These are phyloP conservation scores for Oncorhynchus keta DNA, from an alignment of 2,113 vertebrate species.

Conservation along the genomic window DNA sequence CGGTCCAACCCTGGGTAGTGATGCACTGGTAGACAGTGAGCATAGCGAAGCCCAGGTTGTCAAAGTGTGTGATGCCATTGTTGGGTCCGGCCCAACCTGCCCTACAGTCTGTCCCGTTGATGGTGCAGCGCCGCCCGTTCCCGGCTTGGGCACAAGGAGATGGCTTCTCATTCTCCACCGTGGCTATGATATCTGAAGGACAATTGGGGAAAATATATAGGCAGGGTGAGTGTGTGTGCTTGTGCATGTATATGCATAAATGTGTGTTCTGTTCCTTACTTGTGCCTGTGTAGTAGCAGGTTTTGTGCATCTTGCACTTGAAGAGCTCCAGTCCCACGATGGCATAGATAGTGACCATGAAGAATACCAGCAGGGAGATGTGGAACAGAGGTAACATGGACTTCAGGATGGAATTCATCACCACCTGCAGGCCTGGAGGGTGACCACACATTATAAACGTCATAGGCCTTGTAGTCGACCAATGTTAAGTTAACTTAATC, in stretches of 20 bases:
- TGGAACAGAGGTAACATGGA: slow-evolving; percentile 90
- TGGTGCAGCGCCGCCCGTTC: slow-evolving; percentile 81
- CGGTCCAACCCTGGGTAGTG: slow-evolving; percentile 92
- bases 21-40: slow-evolving; percentile 93
- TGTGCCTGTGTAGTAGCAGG: slow-evolving; percentile 85
- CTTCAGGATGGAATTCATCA: slow-evolving; percentile 93
- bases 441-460: slow-evolving; percentile 1
- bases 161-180: slow-evolving; percentile 77
- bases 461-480: too few relatives aligned
- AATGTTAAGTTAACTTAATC: not conserved
- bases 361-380: slow-evolving; percentile 88
- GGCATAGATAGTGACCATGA: slow-evolving; percentile 94
- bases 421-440: slow-evolving; percentile 86
- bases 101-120: slow-evolving; percentile 83
- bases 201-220: not conserved
- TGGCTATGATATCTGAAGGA: slow-evolving; percentile 81
- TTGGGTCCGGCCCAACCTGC: slow-evolving; percentile 87
- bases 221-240: not conserved
- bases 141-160: slow-evolving; percentile 84
- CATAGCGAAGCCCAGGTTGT: slow-evolving; percentile 93
- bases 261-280: slow-evolving; percentile 51
- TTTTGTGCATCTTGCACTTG: slow-evolving; percentile 95
- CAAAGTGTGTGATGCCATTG: slow-evolving; percentile 90
- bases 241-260: not conserved
- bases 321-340: slow-evolving; percentile 91